phyloP scores from a whole-genome alignment of 2,797 vertebrate species.

The Trichosurus vulpecula region DNA sequence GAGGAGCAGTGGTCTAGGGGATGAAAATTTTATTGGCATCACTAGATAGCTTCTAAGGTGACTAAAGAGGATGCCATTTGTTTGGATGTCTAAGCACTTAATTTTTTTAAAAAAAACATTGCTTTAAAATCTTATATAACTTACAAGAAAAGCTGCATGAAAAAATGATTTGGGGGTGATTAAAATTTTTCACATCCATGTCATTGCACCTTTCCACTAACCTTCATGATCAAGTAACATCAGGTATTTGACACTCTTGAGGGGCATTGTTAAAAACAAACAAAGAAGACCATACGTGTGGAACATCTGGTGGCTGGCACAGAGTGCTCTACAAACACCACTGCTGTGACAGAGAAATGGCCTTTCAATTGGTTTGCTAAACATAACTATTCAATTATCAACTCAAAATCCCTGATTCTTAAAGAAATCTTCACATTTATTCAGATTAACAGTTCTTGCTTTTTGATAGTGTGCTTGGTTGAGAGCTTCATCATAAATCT shows the following conservation, averaged over 20 bases:
- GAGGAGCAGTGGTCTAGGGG: neutral
- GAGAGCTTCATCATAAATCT: neutral
- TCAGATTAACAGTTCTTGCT: slow-evolving; percentile 25
- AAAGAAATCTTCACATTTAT: neutral
- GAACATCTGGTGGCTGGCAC: neutral
- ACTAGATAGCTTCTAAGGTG: neutral
- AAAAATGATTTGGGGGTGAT: neutral
- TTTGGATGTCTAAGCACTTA: slow-evolving; percentile 2
- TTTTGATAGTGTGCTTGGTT: slow-evolving; percentile 2
- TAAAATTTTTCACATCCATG: neutral
- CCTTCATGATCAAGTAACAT: neutral
- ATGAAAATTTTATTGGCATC: neutral
- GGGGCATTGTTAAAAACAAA: neutral
- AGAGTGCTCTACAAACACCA: neutral
- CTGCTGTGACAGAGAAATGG: neutral
- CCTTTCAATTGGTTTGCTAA: slow-evolving; percentile 15
- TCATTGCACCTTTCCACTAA: neutral
- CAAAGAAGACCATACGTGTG: neutral
- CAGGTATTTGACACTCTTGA: neutral
- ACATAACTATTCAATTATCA: neutral
- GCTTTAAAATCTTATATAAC: neutral
- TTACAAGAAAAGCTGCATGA: neutral
- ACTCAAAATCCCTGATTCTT: neutral
- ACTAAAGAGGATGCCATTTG: neutral
- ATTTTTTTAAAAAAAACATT: neutral